Base-by-base conservation (phyloP, 2,113 vertebrate species). In the Mellivora capensis region DNA sequence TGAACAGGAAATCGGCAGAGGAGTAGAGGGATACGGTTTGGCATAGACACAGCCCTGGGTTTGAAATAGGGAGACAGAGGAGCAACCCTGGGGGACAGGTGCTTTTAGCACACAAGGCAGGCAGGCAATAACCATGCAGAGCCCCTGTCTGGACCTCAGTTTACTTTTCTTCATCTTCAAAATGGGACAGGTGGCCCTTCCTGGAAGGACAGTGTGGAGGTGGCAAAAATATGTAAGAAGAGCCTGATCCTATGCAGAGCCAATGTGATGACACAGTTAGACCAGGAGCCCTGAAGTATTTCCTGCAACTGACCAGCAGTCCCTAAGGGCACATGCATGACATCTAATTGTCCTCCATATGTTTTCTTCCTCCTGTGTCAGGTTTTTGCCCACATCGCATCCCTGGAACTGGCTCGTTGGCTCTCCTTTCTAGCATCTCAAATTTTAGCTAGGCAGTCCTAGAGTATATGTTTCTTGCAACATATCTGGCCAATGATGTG, bases 101-200 rank as follows among this genome's bases (percentile, higher is more conserved):
- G 3, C 27, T 10, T 3, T 64, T 21, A 0, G 61, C 44, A 10
- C 10, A 0, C 0, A 0, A 14, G 18, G 9, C n/a, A 7, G 31
- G 2, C 47, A 29, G 15, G 6, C 12, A 2, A 54, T 37, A 37
- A 4, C 3, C 4, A 0, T 3, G 0, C 0, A 29, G 39, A 1
- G 4, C 6, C 34, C 8, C 34, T 49, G 25, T 14, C 42, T 4
- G 7, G 7, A 25, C 18, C 44, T 87, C 62, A 2, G 7, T 9
- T 42, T 85, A 49, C 42, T 29, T 95, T 42, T 44, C 20, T 14
- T 37, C 47, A 2, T 39, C 87, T 82, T 57, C 67, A 15, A 47
- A 57, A 27, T 15, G 79, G 83, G 37, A 20, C 20, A 6, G 3
- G 81, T 17, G 3, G 29, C 42, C n/a, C 21, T 15, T 54, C 21